Evolutionary conservation across 2,113 vertebrate species (phyloP).

Genomic region (Pycnonotus jocosus): DNA sequence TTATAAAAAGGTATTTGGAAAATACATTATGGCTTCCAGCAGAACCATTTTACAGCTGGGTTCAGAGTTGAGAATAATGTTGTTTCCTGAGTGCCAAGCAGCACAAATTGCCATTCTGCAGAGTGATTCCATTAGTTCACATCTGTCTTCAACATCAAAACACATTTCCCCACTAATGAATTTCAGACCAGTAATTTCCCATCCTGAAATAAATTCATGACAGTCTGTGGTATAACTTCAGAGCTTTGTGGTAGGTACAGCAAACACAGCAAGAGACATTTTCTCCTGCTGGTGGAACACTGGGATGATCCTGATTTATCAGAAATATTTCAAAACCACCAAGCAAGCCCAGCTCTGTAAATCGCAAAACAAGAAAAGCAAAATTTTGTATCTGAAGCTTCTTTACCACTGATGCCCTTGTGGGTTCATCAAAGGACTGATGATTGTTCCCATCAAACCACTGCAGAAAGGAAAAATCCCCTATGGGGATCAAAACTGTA

Average conservation of each 20-base stretch:
- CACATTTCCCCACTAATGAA: conserved; percentile 31
- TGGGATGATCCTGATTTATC: background rate
- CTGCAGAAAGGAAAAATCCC: background rate
- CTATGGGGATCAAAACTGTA: background rate
- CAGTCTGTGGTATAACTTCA: background rate
- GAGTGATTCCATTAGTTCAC: conserved; percentile 29
- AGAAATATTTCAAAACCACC: conserved; percentile 12
- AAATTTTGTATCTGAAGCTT: background rate
- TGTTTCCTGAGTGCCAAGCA: background rate
- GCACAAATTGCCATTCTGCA: background rate
- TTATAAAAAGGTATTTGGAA: background rate
- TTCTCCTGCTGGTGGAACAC: conserved; percentile 13
- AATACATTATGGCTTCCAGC: background rate
- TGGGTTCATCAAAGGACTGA: background rate
- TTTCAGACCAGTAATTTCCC: conserved; percentile 52
- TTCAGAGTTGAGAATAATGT: background rate
- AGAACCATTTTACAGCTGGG: background rate
- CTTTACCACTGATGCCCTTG: background rate
- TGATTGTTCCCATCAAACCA: background rate
- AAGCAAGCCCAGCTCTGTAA: background rate
- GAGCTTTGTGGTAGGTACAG: conserved; percentile 4
- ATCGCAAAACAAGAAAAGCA: background rate
- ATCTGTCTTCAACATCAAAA: conserved; percentile 32
- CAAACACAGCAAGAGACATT: background rate
- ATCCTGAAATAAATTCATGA: conserved; percentile 27